phyloP scores from a whole-genome alignment of 2,113 vertebrate species.

The Pseudois nayaur region DNA sequence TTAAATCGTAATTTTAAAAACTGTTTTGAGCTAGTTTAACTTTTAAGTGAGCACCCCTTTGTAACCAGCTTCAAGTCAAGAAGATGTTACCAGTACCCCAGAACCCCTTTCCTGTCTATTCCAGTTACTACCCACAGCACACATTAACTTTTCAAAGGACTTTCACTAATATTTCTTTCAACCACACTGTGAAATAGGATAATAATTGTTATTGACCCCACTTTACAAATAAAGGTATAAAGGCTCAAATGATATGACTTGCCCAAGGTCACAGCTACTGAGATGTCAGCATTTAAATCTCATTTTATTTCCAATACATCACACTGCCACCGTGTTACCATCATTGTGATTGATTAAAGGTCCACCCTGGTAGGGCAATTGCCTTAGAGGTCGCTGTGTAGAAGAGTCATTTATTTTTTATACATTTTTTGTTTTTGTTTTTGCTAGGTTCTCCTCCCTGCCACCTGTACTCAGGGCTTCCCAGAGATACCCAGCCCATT shows the following conservation, averaged over 20 bases:
- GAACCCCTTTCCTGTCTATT: neutral
- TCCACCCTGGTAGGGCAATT: neutral
- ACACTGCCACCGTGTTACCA: neutral
- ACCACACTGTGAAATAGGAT: neutral
- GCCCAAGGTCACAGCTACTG: neutral
- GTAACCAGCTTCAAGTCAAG: neutral
- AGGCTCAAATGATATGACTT: slow-evolving; percentile 25
- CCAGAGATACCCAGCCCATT: neutral
- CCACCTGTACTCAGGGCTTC: neutral
- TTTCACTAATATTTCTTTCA: neutral
- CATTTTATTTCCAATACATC: neutral
- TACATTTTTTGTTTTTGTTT: neutral
- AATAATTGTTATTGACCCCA: neutral
- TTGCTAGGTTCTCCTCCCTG: neutral
- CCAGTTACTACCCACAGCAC: neutral
- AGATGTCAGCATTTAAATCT: neutral
- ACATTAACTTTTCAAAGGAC: neutral
- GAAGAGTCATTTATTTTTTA: slow-evolving; percentile 15
- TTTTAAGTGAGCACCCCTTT: neutral
- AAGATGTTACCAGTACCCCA: neutral
- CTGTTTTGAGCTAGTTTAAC: neutral
- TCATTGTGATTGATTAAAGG: neutral
- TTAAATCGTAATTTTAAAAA: neutral
- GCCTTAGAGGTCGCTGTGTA: neutral
- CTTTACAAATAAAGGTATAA: slow-evolving; percentile 19